A percentile compares a stretch with the other conserved stretches of the same genome.
These are phyloP conservation scores for Seison nebaliae DNA, from an alignment of 1,140 invertebrate species.

Conservation along the genomic window DNA sequence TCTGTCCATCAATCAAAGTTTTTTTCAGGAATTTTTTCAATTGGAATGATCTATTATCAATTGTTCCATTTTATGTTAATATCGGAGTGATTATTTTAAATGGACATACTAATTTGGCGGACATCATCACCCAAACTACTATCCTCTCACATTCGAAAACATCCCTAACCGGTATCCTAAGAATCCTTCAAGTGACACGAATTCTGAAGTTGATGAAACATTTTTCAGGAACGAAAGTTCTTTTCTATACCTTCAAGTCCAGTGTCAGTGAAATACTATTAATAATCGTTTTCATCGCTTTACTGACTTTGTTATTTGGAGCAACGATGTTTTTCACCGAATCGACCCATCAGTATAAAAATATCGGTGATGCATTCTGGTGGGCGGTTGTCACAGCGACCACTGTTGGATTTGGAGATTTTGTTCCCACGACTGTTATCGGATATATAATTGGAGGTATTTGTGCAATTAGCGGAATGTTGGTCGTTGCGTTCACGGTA, in stretches of 20 bases:
- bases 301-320: slow-evolving; percentile 18
- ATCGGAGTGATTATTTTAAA: no score
- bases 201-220: slow-evolving; percentile 18
- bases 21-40: no score
- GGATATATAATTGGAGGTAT: slow-evolving; percentile 19
- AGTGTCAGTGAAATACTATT: slow-evolving; percentile 18
- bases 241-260: slow-evolving; percentile 17
- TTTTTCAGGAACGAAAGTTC: slow-evolving; percentile 17
- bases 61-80: no score
- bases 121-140: no score
- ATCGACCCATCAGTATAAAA: slow-evolving; percentile 15
- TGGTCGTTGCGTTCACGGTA: slow-evolving; percentile 20
- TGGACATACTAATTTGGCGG: no score
- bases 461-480: slow-evolving; percentile 19
- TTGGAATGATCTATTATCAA: no score
- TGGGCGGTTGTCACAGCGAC: slow-evolving; percentile 23
- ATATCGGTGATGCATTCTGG: slow-evolving; percentile 19
- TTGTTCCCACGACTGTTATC: slow-evolving; percentile 16
- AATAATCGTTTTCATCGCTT: slow-evolving; percentile 16
- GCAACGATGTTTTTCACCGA: slow-evolving; percentile 17
- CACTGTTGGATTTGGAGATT: slow-evolving; percentile 21
- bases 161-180: slow-evolving; percentile 12
- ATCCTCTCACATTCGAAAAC: no score
- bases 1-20: no score
- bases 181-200: slow-evolving; percentile 17